Conservation (phyloP, 2,888 invertebrate genomes). For the Troilus luridus region DNA sequence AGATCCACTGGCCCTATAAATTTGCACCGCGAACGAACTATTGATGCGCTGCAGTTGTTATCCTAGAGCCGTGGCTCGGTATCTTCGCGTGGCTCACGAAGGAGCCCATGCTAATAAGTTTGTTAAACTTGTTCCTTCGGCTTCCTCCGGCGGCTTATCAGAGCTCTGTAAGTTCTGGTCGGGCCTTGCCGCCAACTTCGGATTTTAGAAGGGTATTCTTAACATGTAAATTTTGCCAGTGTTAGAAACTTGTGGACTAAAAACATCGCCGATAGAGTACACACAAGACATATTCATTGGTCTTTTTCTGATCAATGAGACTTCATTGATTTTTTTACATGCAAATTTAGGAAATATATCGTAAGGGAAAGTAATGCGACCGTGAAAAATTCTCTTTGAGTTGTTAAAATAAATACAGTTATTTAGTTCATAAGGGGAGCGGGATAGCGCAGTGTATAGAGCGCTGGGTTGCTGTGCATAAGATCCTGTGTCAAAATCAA, state of each 20-base stretch:
- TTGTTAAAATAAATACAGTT: too few relatives aligned
- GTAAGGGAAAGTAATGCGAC: too few relatives aligned
- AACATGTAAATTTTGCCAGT: neutral
- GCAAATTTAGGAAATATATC: too few relatives aligned
- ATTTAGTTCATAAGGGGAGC: too few relatives aligned
- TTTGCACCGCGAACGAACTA: neutral
- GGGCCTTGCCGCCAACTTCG: neutral
- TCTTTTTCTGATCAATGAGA: too few relatives aligned
- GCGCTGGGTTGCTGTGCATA: too few relatives aligned
- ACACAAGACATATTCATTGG: neutral
- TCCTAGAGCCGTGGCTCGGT: neutral
- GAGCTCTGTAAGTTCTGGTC: neutral
- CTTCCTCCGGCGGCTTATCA: conserved; percentile 35
- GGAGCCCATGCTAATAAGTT: conserved; percentile 47
- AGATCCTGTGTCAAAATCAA: too few relatives aligned
- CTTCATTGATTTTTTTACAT: too few relatives aligned
- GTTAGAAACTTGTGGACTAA: neutral
- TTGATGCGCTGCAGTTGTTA: conserved; percentile 16
- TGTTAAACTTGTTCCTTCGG: conserved; percentile 41
- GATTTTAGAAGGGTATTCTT: neutral
- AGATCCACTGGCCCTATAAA: neutral
- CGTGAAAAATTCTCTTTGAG: too few relatives aligned
- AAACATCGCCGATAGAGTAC: neutral
- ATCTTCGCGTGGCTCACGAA: conserved; percentile 48
- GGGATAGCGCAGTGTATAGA: too few relatives aligned